phyloP scores from a whole-genome alignment of 1,140 invertebrate genomes.

The Laodelphax striatellus region DNA sequence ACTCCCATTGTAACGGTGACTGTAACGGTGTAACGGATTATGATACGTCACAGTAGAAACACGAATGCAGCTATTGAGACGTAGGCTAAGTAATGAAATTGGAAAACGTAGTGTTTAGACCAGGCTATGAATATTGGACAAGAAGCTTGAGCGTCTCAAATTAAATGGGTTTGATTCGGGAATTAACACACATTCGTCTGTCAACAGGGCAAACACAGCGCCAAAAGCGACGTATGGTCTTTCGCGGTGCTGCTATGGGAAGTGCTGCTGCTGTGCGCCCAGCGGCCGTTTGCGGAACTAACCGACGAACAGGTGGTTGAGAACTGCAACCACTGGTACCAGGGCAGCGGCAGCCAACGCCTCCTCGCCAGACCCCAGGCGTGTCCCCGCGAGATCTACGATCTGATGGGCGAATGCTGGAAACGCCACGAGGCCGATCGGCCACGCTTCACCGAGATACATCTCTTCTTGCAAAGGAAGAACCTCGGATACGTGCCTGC shows the following conservation, averaged over 20 bases:
- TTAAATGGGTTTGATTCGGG: no score
- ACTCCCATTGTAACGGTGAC: no score
- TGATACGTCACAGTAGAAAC: no score
- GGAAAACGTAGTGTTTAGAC: no score
- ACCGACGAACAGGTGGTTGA: slow-evolving; percentile 64
- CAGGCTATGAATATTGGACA: no score
- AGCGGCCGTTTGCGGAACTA: slow-evolving; percentile 58
- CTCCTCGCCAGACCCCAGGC: slow-evolving; percentile 38
- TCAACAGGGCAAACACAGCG: slow-evolving; percentile 53
- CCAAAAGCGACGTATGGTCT: slow-evolving; percentile 65
- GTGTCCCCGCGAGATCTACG: slow-evolving; percentile 57
- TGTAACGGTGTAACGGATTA: no score
- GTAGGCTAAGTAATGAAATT: no score
- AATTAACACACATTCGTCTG: not conserved
- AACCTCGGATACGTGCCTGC: slow-evolving; percentile 38
- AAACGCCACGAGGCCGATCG: slow-evolving; percentile 48
- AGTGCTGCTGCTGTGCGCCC: slow-evolving; percentile 57
- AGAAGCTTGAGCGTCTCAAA: no score
- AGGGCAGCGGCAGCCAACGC: slow-evolving; percentile 33
- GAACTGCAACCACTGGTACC: slow-evolving; percentile 57
- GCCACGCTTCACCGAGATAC: slow-evolving; percentile 60
- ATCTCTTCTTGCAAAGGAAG: slow-evolving; percentile 58
- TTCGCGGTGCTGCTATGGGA: slow-evolving; percentile 71
- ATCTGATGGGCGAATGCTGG: slow-evolving; percentile 68
- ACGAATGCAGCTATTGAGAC: no score